A percentile compares a stretch with the other conserved stretches of the same genome.
These are phyloP conservation scores for Ctenopoma multispine DNA, from an alignment of 2,797 vertebrate species.

Conservation along the genomic window DNA sequence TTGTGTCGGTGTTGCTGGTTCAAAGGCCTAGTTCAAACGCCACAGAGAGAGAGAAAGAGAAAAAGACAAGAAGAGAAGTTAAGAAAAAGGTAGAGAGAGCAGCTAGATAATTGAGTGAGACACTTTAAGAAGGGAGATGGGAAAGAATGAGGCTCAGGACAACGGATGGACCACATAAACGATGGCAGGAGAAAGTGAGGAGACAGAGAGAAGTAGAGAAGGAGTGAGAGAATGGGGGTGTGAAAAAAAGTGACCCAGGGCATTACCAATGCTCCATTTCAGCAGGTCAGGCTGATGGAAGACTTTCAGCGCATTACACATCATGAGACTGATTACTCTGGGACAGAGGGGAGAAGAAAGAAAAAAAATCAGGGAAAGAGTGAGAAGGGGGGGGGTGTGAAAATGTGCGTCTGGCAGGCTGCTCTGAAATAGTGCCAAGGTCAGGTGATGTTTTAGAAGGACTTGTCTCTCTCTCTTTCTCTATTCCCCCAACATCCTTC, in stretches of 20 bases:
- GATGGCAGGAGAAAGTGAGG: conserved; percentile 35
- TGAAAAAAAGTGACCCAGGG: conserved; percentile 77
- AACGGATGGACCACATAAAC: conserved; percentile 38
- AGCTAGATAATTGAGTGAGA: conserved; percentile 49
- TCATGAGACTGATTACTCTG: conserved; percentile 85
- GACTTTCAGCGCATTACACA: conserved; percentile 81
- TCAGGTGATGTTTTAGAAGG: conserved; percentile 78
- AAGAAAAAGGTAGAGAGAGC: conserved; percentile 30
- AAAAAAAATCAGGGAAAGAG: conserved; percentile 55
- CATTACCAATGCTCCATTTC: conserved; percentile 82
- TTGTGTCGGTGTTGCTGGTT: conserved; percentile 80
- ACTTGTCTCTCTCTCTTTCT: conserved; percentile 43
- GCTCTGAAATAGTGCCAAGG: conserved; percentile 77
- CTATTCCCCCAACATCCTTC: conserved; percentile 14
- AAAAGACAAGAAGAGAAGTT: conserved; percentile 42
- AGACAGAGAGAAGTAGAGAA: conserved; percentile 33
- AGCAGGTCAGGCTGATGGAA: conserved; percentile 77
- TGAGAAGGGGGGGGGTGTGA: conserved; percentile 42
- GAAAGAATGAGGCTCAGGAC: conserved; percentile 38
- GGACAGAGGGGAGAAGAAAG: conserved; percentile 69
- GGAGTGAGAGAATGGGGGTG: conserved; percentile 60
- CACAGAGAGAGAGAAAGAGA: conserved; percentile 37
- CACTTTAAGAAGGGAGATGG: conserved; percentile 64
- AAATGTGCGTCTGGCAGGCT: conserved; percentile 68
- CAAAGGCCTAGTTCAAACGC: conserved; percentile 83